Conservation (phyloP, 2,797 vertebrate genomes). For the Toxotes lorentzi region DNA sequence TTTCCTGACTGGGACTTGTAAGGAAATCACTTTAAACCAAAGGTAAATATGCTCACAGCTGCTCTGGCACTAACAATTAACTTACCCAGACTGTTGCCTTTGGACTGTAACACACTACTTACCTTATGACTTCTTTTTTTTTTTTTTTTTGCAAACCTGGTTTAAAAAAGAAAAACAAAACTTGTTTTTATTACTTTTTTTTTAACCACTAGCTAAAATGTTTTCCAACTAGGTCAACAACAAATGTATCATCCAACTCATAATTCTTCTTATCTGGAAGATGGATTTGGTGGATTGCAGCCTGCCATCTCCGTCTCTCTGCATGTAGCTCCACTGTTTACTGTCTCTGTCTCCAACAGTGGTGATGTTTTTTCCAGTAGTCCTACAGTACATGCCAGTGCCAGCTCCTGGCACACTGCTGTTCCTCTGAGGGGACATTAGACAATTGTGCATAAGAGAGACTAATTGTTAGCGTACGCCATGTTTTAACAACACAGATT, state of each 20-base stretch:
- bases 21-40: background rate
- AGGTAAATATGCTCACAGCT: slow-evolving; percentile 19
- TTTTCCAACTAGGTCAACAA: slow-evolving; percentile 58
- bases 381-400: slow-evolving; percentile 46
- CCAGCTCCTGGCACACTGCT: slow-evolving; percentile 49
- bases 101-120: slow-evolving; percentile 36
- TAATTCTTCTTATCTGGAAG: slow-evolving; percentile 39
- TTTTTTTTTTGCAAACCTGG: slow-evolving; percentile 33
- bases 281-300: slow-evolving; percentile 1
- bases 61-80: slow-evolving; percentile 21
- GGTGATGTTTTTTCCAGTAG: slow-evolving; percentile 74
- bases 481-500: slow-evolving; percentile 47
- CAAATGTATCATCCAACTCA: slow-evolving; percentile 25
- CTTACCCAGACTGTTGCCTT: slow-evolving; percentile 36
- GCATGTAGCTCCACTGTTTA: slow-evolving; percentile 24
- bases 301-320: slow-evolving; percentile 15
- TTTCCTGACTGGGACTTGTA: background rate
- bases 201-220: slow-evolving; percentile 3
- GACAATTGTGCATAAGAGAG: slow-evolving; percentile 33
- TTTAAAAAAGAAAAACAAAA: background rate
- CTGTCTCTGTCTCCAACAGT: slow-evolving; percentile 31
- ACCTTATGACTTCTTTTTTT: slow-evolving; percentile 38
- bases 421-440: slow-evolving; percentile 48
- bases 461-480: slow-evolving; percentile 28
- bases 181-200: background rate